phyloP scores from a whole-genome alignment of 1,140 invertebrate genomes.

The Heliconius nattereri region DNA sequence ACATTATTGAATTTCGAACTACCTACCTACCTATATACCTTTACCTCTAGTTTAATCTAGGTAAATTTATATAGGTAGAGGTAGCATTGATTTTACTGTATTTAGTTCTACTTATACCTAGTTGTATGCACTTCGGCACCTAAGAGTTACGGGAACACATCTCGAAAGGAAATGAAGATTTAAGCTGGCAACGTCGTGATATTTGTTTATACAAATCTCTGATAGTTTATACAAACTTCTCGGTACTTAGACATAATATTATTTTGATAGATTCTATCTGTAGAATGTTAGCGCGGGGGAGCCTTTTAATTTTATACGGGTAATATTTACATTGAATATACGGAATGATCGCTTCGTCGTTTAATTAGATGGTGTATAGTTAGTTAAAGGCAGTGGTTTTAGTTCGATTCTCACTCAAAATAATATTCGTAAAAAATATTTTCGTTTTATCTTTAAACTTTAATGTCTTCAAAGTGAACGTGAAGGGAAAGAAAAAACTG shows the following conservation, averaged over 20 bases:
- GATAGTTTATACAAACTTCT: conserved; percentile 10
- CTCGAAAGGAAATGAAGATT: conserved; percentile 10
- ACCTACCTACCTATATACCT: conserved; percentile 19
- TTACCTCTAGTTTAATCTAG: too few relatives aligned
- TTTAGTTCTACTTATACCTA: conserved; percentile 10
- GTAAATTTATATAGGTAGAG: too few relatives aligned
- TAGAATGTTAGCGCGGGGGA: neutral
- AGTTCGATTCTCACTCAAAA: too few relatives aligned
- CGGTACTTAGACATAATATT: conserved; percentile 2
- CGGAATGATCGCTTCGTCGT: neutral
- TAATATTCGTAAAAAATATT: too few relatives aligned
- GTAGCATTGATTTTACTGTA: neutral
- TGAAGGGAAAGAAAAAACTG: neutral
- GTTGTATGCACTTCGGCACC: neutral
- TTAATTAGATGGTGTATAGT: too few relatives aligned
- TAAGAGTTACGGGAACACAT: neutral
- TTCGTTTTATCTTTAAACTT: too few relatives aligned
- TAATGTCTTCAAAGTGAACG: too few relatives aligned
- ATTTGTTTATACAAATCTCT: neutral
- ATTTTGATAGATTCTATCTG: conserved; percentile 1
- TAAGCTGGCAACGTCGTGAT: conserved; percentile 15
- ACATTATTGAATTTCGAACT: conserved; percentile 50
- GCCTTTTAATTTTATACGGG: neutral
- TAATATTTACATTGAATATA: neutral
- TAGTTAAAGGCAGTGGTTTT: too few relatives aligned